Percentiles rank a stretch among this genome's conserved stretches.
Conservation (phyloP, 2,888 invertebrate genomes). For the Steinernema scapterisci region DNA sequence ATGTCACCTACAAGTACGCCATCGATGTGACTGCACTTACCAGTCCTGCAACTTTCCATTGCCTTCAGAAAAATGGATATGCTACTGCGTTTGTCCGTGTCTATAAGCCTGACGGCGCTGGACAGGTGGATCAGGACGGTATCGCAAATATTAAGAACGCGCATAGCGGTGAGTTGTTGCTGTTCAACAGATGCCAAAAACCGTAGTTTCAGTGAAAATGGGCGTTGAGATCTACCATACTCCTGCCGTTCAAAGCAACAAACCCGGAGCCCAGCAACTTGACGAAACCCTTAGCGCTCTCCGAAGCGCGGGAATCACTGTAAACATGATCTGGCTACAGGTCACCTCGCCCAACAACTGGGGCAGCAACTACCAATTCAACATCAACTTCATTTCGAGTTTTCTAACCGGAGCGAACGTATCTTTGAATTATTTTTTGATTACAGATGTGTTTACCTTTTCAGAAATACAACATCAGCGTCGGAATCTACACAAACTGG, state of each 20-base stretch:
- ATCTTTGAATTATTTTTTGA: neutral
- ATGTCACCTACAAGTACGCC: conserved; percentile 11
- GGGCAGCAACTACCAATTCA: conserved; percentile 17
- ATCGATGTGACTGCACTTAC: conserved; percentile 34
- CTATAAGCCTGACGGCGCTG: conserved; percentile 22
- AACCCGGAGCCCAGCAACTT: conserved; percentile 12
- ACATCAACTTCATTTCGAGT: conserved; percentile 26
- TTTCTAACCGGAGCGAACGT: conserved; percentile 15
- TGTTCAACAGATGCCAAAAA: too few relatives aligned
- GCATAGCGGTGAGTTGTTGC: neutral
- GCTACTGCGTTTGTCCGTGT: conserved; percentile 23
- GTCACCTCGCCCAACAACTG: conserved; percentile 32
- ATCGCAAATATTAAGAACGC: conserved; percentile 33
- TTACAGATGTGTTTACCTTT: too few relatives aligned
- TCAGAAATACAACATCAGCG: conserved; percentile 6
- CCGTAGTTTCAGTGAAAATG: conserved; percentile 23
- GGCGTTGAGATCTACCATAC: conserved; percentile 38
- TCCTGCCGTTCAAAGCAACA: conserved; percentile 17
- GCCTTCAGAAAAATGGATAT: conserved; percentile 32
- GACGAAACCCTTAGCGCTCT: conserved; percentile 18
- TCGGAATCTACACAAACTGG: conserved; percentile 34
- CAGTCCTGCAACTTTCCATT: neutral
- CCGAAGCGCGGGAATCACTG: conserved; percentile 6
- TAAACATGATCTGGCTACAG: conserved; percentile 27
- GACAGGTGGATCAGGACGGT: conserved; percentile 32